Evolutionary conservation across 2,888 invertebrate genomes (phyloP).

Genomic region (Melanostoma mellinum): DNA sequence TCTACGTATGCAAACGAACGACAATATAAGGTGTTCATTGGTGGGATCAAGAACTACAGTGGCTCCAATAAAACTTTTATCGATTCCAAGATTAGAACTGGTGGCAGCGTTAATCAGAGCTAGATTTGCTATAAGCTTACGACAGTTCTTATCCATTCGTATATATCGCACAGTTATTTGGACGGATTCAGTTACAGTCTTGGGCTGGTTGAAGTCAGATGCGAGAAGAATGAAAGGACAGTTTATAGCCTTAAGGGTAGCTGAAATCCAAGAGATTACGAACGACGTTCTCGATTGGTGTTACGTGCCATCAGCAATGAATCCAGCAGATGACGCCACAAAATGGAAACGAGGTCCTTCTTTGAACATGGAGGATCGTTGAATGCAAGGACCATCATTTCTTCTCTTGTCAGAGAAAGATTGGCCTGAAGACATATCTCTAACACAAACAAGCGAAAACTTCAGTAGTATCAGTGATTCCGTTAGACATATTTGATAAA

Average conservation of each 20-base stretch:
- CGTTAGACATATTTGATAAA: too few species aligned
- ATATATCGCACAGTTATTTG: constrained; percentile 68
- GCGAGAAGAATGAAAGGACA: background rate
- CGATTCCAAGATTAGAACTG: constrained; percentile 54
- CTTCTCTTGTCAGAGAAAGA: too few species aligned
- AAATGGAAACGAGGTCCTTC: too few species aligned
- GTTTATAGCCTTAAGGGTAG: background rate
- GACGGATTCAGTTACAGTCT: constrained; percentile 74
- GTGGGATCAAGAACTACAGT: constrained; percentile 56
- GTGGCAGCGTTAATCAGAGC: constrained; percentile 61
- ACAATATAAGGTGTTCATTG: constrained; percentile 23
- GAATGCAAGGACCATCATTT: too few species aligned
- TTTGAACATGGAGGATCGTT: too few species aligned
- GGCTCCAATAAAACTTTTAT: constrained; percentile 59
- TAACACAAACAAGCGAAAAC: too few species aligned
- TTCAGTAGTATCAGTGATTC: too few species aligned
- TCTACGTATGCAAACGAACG: background rate
- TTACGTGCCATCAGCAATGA: too few species aligned
- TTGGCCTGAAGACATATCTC: too few species aligned
- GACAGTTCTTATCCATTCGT: constrained; percentile 42
- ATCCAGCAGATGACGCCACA: too few species aligned
- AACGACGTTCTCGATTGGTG: too few species aligned
- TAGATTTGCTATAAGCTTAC: constrained; percentile 53
- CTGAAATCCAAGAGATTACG: too few species aligned
- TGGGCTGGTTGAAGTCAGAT: constrained; percentile 74